These are phyloP conservation scores for Bubo scandiacus DNA, from an alignment of 2,113 vertebrate genomes.

Conservation along the genomic window DNA sequence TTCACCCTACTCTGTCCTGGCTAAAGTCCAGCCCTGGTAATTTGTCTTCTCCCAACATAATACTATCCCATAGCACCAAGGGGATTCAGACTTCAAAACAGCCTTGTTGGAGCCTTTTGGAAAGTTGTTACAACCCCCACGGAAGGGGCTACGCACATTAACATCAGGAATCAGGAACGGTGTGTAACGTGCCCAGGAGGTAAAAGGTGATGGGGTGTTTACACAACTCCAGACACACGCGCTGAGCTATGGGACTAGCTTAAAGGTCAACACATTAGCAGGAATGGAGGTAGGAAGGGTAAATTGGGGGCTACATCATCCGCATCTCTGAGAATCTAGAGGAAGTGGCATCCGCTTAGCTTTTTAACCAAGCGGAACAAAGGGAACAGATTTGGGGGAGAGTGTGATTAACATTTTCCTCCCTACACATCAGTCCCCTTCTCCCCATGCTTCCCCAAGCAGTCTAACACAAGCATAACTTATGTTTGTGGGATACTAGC, in stretches of 20 bases:
- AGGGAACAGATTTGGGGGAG: not conserved
- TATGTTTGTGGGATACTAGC: not conserved
- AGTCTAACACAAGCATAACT: not conserved
- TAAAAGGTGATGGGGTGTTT: slow-evolving; percentile 28
- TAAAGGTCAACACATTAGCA: not conserved
- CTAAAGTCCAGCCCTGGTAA: not conserved
- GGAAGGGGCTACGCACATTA: not conserved
- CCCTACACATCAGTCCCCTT: fast-evolving
- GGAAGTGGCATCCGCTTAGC: not conserved
- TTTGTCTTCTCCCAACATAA: not conserved
- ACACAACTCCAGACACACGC: not conserved
- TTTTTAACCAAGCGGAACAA: not conserved
- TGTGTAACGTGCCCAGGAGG: not conserved
- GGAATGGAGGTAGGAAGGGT: not conserved
- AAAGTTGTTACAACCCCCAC: not conserved
- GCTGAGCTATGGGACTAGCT: not conserved
- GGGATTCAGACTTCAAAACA: not conserved
- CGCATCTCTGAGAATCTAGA: not conserved
- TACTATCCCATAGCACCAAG: not conserved
- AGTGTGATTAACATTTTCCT: not conserved
- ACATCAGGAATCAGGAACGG: not conserved
- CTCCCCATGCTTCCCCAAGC: fast-evolving
- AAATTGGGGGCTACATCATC: not conserved
- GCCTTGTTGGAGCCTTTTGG: not conserved
- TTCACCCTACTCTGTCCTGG: slow-evolving; percentile 46